phyloP scores from a whole-genome alignment of 2,888 invertebrate genomes.

The Entomobrya multifasciata region DNA sequence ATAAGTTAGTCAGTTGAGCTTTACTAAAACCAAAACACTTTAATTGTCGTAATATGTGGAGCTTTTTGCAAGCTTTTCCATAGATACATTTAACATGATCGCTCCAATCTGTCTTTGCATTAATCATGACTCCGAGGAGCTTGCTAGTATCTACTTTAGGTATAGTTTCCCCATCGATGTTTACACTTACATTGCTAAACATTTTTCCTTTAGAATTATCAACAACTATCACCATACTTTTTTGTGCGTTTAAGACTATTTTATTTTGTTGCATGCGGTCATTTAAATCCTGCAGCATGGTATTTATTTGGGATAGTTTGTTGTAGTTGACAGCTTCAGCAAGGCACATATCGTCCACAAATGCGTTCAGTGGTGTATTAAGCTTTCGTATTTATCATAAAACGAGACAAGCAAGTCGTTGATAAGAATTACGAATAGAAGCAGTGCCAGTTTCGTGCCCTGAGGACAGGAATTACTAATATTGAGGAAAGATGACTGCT shows the following conservation, averaged over 20 bases:
- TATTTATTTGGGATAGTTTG: neutral
- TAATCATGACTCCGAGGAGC: slow-evolving; percentile 24
- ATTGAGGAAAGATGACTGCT: neutral
- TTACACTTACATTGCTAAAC: slow-evolving; percentile 1
- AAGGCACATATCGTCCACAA: slow-evolving; percentile 49
- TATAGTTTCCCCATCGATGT: neutral
- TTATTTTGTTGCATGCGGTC: neutral
- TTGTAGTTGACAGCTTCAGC: slow-evolving; percentile 38
- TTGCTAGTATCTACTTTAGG: neutral
- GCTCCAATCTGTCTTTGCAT: slow-evolving; percentile 12
- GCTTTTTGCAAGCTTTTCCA: slow-evolving; percentile 1
- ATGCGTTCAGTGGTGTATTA: slow-evolving; percentile 37
- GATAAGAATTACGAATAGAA: slow-evolving; percentile 20
- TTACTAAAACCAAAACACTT: neutral
- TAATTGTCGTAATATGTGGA: slow-evolving; percentile 18
- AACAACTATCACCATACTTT: slow-evolving; percentile 29
- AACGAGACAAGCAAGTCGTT: neutral
- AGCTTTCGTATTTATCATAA: neutral
- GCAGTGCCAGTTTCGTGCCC: slow-evolving; percentile 28
- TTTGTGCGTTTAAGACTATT: slow-evolving; percentile 8
- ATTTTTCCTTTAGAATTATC: slow-evolving; percentile 29
- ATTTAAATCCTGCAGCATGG: neutral
- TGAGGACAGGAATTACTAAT: slow-evolving; percentile 35
- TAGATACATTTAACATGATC: neutral
- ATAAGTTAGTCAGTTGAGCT: neutral